These are phyloP conservation scores for Halcyon leucocephala DNA, from an alignment of 2,797 vertebrate species.

Conservation along the genomic window DNA sequence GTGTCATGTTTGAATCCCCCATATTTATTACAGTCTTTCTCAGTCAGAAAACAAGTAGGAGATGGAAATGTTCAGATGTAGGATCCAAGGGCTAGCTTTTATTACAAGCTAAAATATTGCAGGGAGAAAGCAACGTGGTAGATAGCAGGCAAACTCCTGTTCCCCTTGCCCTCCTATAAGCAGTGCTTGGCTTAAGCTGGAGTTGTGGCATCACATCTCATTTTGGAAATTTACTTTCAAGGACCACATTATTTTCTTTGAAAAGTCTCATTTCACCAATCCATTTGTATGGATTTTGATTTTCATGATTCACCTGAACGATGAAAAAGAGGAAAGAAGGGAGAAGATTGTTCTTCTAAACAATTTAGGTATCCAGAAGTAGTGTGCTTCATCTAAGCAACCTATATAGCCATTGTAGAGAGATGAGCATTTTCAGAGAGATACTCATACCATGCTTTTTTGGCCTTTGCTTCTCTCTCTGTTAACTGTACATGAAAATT, in stretches of 20 bases:
- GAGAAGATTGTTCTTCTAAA: neutral
- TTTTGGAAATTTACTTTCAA: neutral
- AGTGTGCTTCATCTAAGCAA: neutral
- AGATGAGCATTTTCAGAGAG: neutral
- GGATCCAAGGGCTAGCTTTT: neutral
- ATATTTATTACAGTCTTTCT: neutral
- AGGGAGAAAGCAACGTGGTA: neutral
- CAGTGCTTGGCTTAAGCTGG: neutral
- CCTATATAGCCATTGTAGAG: neutral
- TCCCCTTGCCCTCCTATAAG: neutral
- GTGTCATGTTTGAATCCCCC: neutral
- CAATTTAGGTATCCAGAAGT: neutral
- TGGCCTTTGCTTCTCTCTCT: neutral
- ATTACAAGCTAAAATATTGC: neutral
- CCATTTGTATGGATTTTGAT: neutral
- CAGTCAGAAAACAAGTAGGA: constrained; percentile 22
- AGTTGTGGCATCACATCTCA: neutral
- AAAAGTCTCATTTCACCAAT: neutral
- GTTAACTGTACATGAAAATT: neutral
- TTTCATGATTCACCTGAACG: neutral
- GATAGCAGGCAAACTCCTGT: neutral
- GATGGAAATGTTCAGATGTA: neutral
- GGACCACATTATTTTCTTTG: neutral
- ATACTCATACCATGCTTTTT: neutral
- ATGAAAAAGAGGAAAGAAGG: neutral